These are phyloP conservation scores for Coecobrya sp. DNA, from an alignment of 2,888 invertebrate genomes.

Conservation along the genomic window DNA sequence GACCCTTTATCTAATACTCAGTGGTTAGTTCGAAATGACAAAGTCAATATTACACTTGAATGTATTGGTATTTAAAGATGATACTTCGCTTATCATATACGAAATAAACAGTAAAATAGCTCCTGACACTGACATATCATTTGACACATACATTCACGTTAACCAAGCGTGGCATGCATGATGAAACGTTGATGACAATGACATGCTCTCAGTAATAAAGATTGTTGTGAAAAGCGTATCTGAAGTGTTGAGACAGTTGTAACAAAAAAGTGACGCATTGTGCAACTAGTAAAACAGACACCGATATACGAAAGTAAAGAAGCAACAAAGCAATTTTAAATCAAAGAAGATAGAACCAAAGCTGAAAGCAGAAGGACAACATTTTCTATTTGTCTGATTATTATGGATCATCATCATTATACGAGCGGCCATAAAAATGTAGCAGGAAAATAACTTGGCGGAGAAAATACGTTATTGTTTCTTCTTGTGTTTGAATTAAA, in stretches of 20 bases:
- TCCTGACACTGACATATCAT: neutral
- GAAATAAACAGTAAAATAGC: neutral
- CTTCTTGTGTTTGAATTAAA: too few species aligned
- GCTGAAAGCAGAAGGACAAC: neutral
- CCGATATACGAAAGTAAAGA: neutral
- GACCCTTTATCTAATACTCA: neutral
- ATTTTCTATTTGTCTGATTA: too few species aligned
- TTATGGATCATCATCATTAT: too few species aligned
- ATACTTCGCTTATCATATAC: neutral
- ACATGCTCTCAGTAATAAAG: conserved; percentile 47
- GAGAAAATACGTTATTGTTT: too few species aligned
- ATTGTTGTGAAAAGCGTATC: conserved; percentile 75
- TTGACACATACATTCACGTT: neutral
- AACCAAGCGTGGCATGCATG: conserved; percentile 19
- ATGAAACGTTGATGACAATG: conserved; percentile 69
- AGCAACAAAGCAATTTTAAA: neutral
- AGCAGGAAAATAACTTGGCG: too few species aligned
- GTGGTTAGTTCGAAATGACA: neutral
- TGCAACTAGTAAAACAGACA: neutral
- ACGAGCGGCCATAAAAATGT: too few species aligned
- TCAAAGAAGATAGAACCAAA: neutral
- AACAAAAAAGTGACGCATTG: conserved; percentile 65
- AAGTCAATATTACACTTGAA: too few species aligned
- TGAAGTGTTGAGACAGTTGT: conserved; percentile 69
- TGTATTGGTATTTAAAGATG: neutral